A percentile compares a stretch with the other conserved stretches of the same genome.
Evolutionary conservation across 2,888 invertebrate genomes (phyloP).

Genomic region (Oscheius sp.): DNA sequence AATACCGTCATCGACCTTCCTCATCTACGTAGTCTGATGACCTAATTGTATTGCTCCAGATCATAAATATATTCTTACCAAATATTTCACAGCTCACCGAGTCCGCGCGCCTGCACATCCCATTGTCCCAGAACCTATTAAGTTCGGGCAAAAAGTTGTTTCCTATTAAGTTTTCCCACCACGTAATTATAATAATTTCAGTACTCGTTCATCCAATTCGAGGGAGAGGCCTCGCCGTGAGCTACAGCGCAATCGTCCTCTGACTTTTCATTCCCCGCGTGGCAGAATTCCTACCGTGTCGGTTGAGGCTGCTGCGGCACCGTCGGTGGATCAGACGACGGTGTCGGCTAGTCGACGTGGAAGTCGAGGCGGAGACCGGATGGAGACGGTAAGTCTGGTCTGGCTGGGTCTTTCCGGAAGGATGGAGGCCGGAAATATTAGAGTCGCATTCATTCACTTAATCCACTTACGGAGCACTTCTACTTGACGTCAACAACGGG

Average conservation of each 20-base stretch:
- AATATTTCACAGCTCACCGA: not conserved
- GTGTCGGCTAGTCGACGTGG: not conserved
- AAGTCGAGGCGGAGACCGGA: conserved; percentile 28
- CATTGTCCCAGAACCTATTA: not conserved
- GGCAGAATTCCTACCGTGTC: conserved; percentile 22
- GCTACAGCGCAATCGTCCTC: conserved; percentile 27
- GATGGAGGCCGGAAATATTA: conserved; percentile 9
- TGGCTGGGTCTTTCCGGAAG: not conserved
- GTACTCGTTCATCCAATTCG: conserved; percentile 27
- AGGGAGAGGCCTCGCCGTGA: conserved; percentile 24
- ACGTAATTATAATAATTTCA: conserved; percentile 4
- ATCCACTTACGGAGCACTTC: not conserved
- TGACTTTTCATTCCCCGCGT: conserved; percentile 14
- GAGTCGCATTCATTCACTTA: not conserved
- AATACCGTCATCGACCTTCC: too few species aligned
- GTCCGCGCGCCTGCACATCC: not conserved
- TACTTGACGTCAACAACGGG: not conserved
- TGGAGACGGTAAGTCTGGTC: conserved; percentile 25
- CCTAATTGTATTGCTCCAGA: not conserved
- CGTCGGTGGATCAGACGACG: not conserved
- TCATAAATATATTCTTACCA: conserved; percentile 21
- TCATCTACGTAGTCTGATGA: too few species aligned
- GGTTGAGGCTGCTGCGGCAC: not conserved
- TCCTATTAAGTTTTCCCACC: too few species aligned
- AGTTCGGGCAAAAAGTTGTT: not conserved